These are phyloP conservation scores for Mus pahari DNA, from an alignment of 2,113 vertebrate species.

Conservation along the genomic window DNA sequence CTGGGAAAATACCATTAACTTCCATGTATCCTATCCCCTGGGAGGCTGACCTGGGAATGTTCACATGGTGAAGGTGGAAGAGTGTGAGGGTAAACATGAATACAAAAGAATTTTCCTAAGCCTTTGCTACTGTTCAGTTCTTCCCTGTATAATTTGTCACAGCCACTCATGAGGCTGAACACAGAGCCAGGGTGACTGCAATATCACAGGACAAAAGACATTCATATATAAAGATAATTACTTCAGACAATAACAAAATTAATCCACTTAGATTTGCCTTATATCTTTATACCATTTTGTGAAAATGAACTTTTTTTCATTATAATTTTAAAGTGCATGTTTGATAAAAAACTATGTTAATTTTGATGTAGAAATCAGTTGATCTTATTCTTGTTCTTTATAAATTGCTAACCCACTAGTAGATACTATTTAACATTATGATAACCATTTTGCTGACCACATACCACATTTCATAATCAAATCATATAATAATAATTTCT, in stretches of 20 bases:
- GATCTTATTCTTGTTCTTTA: constrained; percentile 22
- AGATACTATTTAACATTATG: not conserved
- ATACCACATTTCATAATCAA: constrained; percentile 17
- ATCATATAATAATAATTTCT: constrained; percentile 25
- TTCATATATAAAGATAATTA: not conserved
- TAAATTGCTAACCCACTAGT: not conserved
- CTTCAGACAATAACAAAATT: constrained; percentile 7
- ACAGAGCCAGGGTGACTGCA: not conserved
- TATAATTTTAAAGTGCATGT: constrained; percentile 2
- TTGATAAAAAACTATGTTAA: not conserved
- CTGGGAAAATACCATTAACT: not conserved
- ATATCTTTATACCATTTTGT: not conserved
- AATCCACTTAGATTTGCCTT: not conserved
- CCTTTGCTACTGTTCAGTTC: not conserved
- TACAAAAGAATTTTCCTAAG: not conserved
- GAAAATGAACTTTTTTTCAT: constrained; percentile 24
- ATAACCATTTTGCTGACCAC: constrained; percentile 32
- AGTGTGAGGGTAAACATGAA: not conserved
- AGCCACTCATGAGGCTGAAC: not conserved
- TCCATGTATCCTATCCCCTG: not conserved
- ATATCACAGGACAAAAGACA: not conserved
- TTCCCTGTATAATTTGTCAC: not conserved
- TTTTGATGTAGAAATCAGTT: constrained; percentile 37
- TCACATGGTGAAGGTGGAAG: not conserved
- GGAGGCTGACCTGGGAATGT: not conserved